Evolutionary conservation across 1,140 invertebrate genomes (phyloP), one percentile per base, ranked within the genome.

Genomic region (Notospermus geniculatus): DNA sequence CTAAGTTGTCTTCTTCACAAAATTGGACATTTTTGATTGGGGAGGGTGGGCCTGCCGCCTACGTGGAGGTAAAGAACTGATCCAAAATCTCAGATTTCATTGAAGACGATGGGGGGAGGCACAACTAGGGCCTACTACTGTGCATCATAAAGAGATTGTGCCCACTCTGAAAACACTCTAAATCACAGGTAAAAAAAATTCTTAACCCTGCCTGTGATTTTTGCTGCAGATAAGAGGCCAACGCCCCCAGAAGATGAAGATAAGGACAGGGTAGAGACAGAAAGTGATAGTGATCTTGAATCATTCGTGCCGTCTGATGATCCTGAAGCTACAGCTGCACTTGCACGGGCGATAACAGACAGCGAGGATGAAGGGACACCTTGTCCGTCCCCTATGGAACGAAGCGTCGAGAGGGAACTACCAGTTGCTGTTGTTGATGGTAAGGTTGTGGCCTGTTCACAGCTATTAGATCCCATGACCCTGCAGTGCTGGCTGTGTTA

Each of bases 301-400:
- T 66, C 69, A 22, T 73, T 73, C 59, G 64, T 64, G 45, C 71
- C 71, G 45, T 64, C 66, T n/a, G 45, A 60, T 2, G 70, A 74
- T 61, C 72, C 75, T 9, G 63, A 54, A 9, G 60, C 69, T n/a
- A 71, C 70, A 1, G 73, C 73, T 19, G 72, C 73, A 9, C 64
- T 77, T 17, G 71, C 75, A 23, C 68, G 71, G 1, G 72, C 73
- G 19, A 76, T 77, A 30, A 76, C 73, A 46, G 76, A 78, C 64
- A 74, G 72, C 52, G 75, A 77, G 58, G 76, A 78, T 54, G 76
- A 76, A 52, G 65, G 67, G 43, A 63, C 70, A 15, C 57, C 61
- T n/a, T 23, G 28, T 0, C n/a, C 54, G 5, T 30, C 28, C 15
- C 23, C 36, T 25, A 27, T 57, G 41, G 29, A 36, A 17, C 56